Percentiles rank a stretch among this genome's conserved stretches.
phyloP scores from a whole-genome alignment of 2,888 invertebrate genomes.

The Nymphalis c-album region DNA sequence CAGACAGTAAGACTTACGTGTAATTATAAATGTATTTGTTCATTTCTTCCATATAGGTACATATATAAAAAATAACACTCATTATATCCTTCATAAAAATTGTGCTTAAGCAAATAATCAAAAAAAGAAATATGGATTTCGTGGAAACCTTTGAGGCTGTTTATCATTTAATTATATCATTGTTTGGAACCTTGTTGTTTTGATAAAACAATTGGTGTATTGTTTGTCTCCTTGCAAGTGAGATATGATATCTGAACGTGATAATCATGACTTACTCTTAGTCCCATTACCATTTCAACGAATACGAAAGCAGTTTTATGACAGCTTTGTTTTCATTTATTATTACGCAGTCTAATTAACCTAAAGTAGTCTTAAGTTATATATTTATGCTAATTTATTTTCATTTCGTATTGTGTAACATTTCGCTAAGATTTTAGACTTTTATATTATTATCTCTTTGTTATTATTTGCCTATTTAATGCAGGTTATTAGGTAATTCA shows the following conservation, averaged over 20 bases:
- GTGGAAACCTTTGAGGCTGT: slow-evolving; percentile 31
- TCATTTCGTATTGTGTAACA: slow-evolving; percentile 17
- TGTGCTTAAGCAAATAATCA: background rate
- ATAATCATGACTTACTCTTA: slow-evolving; percentile 20
- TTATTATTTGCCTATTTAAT: background rate
- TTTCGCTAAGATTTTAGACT: slow-evolving; percentile 1
- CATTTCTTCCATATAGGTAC: no score
- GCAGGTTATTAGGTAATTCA: background rate
- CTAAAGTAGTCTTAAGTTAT: slow-evolving; percentile 5
- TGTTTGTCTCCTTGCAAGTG: slow-evolving; percentile 17
- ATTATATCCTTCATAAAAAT: background rate
- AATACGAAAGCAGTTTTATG: slow-evolving; percentile 20
- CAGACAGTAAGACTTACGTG: no score
- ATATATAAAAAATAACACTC: background rate
- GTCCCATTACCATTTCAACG: slow-evolving; percentile 15
- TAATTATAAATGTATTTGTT: no score
- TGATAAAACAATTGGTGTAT: slow-evolving; percentile 22
- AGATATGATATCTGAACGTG: slow-evolving; percentile 23
- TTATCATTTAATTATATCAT: slow-evolving; percentile 40
- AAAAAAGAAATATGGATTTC: slow-evolving; percentile 19
- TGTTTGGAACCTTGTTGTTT: slow-evolving; percentile 16
- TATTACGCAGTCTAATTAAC: slow-evolving; percentile 23
- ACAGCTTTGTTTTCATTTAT: slow-evolving; percentile 31
- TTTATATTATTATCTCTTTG: background rate
- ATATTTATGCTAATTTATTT: slow-evolving; percentile 21